Evolutionary conservation across 2,888 invertebrate species (phyloP).

Genomic region (Agrotis exclamationis): DNA sequence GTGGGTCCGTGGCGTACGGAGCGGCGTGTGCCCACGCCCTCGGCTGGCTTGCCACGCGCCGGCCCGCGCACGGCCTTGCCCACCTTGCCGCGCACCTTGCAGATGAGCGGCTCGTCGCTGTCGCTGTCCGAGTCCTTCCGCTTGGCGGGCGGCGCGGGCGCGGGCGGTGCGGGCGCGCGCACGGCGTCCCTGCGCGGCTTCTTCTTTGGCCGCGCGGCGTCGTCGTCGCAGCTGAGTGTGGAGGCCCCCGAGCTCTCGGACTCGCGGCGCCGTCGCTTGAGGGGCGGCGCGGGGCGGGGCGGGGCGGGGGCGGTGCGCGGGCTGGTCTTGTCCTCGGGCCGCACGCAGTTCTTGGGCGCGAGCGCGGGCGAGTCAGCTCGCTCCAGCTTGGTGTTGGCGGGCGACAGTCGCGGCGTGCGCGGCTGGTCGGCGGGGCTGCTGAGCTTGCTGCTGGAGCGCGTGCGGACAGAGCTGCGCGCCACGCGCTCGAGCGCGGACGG

Average conservation of each 20-base stretch:
- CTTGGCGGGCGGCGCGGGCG: constrained; percentile 86
- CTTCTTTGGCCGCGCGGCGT: constrained; percentile 82
- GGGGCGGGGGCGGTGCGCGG: constrained; percentile 68
- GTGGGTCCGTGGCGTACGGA: constrained; percentile 89
- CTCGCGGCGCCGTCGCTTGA: constrained; percentile 95
- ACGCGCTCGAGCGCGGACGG: constrained; percentile 87
- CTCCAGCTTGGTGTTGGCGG: constrained; percentile 67
- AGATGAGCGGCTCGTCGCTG: constrained; percentile 95
- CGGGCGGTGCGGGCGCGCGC: constrained; percentile 87
- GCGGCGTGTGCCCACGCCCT: constrained; percentile 90
- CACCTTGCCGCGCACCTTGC: constrained; percentile 92
- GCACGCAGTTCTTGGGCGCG: constrained; percentile 54
- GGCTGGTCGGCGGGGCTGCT: constrained; percentile 92
- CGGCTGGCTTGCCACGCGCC: constrained; percentile 71
- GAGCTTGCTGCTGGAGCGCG: constrained; percentile 93
- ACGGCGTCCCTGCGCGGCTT: constrained; percentile 83
- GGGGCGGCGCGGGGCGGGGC: constrained; percentile 72
- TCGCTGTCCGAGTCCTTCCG: constrained; percentile 94
- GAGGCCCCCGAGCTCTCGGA: constrained; percentile 94
- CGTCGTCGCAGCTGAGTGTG: constrained; percentile 92
- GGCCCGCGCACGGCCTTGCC: constrained; percentile 59
- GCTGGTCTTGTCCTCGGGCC: constrained; percentile 80
- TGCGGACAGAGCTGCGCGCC: constrained; percentile 91
- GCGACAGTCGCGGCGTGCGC: constrained; percentile 86
- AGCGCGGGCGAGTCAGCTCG: constrained; percentile 76